Conservation (phyloP, 2,113 vertebrate species). For the Hystrix cristata region DNA sequence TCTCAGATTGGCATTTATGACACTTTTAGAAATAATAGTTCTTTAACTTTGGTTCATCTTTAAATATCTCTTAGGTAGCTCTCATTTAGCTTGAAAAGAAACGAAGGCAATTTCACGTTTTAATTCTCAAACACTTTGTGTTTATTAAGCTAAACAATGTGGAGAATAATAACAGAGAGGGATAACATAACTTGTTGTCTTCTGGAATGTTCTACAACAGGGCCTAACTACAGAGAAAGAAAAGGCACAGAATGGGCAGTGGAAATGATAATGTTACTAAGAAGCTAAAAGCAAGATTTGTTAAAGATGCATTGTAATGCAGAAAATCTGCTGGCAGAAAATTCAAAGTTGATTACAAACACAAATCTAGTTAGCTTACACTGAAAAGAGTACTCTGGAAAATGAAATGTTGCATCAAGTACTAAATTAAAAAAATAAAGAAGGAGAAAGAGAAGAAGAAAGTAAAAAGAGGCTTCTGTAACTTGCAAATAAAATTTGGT, state of each 20-base stretch:
- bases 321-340: constrained; percentile 67
- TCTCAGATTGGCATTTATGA: neutral
- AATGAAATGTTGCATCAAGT: neutral
- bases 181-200: neutral
- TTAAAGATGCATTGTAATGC: constrained; percentile 18
- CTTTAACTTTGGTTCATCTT: neutral
- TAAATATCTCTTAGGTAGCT: neutral
- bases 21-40: neutral
- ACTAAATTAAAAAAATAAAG: neutral
- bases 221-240: neutral
- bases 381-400: constrained; percentile 25
- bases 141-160: neutral
- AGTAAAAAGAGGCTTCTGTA: neutral
- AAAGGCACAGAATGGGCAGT: neutral
- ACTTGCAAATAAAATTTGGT: neutral
- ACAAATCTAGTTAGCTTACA: neutral
- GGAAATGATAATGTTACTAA: neutral
- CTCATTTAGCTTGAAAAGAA: neutral
- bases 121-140: neutral
- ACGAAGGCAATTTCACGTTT: neutral
- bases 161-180: neutral
- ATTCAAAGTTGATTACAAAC: constrained; percentile 52
- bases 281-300: constrained; percentile 58
- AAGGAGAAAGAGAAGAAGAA: neutral
- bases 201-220: neutral